Percentiles rank a stretch among this genome's conserved stretches.
Conservation (phyloP, 2,113 vertebrate genomes). For the Gila orcuttii region DNA sequence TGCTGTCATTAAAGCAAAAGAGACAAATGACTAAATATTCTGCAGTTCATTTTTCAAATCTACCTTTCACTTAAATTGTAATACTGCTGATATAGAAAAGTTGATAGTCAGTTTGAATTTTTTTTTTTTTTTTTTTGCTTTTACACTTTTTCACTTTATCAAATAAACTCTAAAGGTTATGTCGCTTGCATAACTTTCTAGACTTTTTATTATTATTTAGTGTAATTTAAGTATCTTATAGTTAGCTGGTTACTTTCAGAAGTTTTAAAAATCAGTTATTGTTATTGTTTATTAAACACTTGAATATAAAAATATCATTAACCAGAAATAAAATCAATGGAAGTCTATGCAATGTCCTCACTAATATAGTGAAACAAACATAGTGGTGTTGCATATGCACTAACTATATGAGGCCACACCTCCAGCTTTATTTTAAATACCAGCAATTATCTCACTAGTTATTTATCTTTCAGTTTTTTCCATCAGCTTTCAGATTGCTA, state of each 20-base stretch:
- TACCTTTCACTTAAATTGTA: too few relatives aligned
- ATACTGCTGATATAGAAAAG: neutral
- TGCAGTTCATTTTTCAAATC: too few relatives aligned
- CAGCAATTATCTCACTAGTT: neutral
- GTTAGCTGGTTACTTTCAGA: neutral
- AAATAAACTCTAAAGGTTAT: neutral
- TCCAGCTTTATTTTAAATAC: conserved; percentile 3
- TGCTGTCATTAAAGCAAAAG: neutral
- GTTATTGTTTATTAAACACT: too few relatives aligned
- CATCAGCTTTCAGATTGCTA: neutral
- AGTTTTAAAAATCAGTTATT: too few relatives aligned
- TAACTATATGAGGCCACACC: neutral
- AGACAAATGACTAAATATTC: neutral
- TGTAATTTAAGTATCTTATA: neutral
- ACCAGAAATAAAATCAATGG: too few relatives aligned
- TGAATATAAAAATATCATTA: too few relatives aligned
- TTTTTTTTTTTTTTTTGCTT: neutral
- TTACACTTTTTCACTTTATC: neutral
- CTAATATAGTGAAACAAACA: too few relatives aligned
- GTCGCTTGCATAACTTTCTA: neutral
- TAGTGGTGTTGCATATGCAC: too few relatives aligned
- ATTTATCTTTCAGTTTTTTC: neutral
- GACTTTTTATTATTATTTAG: neutral
- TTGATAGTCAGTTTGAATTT: neutral
- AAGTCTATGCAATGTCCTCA: too few relatives aligned